phyloP scores from a whole-genome alignment of 2,797 vertebrate species.

The Babyrousa celebensis region DNA sequence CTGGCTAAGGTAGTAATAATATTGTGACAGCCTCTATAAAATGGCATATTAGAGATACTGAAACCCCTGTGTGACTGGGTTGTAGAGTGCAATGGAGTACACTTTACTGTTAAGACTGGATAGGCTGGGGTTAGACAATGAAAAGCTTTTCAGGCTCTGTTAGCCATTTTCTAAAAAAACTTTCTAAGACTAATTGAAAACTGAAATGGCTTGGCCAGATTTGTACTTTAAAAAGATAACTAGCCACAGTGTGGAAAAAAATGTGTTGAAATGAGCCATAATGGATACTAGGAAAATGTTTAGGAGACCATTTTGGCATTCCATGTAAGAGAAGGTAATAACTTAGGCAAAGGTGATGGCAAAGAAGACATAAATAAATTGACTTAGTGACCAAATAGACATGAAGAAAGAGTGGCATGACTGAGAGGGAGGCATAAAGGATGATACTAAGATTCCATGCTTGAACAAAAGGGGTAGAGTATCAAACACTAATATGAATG shows the following conservation, averaged over 20 bases:
- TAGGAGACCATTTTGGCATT: neutral
- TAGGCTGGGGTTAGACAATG: neutral
- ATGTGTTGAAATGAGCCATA: neutral
- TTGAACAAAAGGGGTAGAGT: neutral
- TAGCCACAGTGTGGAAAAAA: neutral
- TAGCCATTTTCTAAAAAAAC: neutral
- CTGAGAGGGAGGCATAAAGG: neutral
- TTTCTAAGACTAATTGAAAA: neutral
- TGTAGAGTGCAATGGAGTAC: neutral
- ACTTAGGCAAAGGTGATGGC: neutral
- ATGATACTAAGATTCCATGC: neutral
- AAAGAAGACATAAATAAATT: neutral
- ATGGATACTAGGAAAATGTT: neutral
- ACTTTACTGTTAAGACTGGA: neutral
- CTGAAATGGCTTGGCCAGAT: neutral
- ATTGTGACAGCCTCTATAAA: neutral
- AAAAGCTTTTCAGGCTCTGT: neutral
- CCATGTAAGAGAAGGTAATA: neutral
- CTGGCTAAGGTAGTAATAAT: neutral
- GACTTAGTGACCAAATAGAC: neutral
- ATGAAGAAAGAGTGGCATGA: neutral
- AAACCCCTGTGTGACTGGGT: neutral
- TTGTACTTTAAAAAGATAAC: constrained; percentile 4
- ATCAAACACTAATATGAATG: neutral
- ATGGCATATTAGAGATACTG: neutral